Evolutionary conservation across 64 coral and sea anemone genomes (phyloP), one percentile per base, ranked within the genome.

Genomic region (Stylophora pistillata): DNA sequence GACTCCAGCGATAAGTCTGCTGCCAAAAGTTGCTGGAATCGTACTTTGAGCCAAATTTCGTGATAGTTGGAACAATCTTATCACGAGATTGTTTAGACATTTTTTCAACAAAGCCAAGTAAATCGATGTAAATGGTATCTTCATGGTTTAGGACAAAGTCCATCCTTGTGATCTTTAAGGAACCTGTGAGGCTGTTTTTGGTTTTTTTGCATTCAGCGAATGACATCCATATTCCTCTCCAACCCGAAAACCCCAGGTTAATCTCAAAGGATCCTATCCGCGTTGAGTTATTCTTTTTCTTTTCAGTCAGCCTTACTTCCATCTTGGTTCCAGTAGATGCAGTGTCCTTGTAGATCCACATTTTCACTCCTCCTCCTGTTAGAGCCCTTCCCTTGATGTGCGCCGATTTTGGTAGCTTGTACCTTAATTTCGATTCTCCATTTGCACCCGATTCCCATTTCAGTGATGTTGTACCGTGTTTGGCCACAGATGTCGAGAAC

Each of bases 211-310:
- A 68, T 55, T 89, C 76, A 29, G 15, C 16, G 56, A 79, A 89
- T 23, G 58, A 32, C 11, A 89, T 53, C 87, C 87, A 89, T 23
- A 89, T 77, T 26, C 32, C 76, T 72, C 87, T 89, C 87, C 87
- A 89, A 6, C 87, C 87, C 37, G 68, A 66, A 55, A 89, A 89
- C 1, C 53, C 53, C 20, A 89, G 30, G 21, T 79, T n/a, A 0
- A 79, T 64, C 6, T 6, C 15, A 68, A 76, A 74, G 6, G 9
- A 9, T 34, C 29, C 28, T 15, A 74, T 58, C 33, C 13, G 11
- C 10, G 6, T 18, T 0, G 7, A 3, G 3, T 47, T 47, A 4
- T 21, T 37, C 12, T n/a, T 62, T 16, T 10, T 65, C 2, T 30
- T 60, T 13, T 33, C 72, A 9, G 21, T 30, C 28, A 87, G 58